phyloP scores from a whole-genome alignment of 2,113 vertebrate genomes.

The Ondatra zibethicus region DNA sequence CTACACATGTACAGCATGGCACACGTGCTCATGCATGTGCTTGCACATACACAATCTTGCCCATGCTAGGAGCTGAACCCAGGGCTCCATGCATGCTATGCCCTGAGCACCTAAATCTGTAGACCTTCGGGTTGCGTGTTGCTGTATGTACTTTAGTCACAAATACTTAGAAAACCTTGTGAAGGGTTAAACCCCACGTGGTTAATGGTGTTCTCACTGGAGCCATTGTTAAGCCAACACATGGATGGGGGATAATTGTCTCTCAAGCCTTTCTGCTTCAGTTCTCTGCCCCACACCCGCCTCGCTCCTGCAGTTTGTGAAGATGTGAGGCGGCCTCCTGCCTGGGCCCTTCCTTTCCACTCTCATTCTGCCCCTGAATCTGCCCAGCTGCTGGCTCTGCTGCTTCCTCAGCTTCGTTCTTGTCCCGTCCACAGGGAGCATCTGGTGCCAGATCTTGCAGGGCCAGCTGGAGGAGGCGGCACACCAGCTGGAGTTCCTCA shows the following conservation, averaged over 20 bases:
- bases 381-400: neutral
- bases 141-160: neutral
- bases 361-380: neutral
- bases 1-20: neutral
- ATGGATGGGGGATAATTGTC: neutral
- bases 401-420: neutral
- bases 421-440: constrained; percentile 77
- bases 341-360: neutral
- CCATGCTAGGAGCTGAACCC: neutral
- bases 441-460: constrained; percentile 86
- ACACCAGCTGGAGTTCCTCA: constrained; percentile 87
- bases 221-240: neutral
- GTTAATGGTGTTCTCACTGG: neutral
- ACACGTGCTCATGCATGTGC: neutral
- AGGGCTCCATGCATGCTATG: neutral
- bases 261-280: neutral
- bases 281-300: neutral
- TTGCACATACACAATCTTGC: neutral
- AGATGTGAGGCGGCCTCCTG: too few species aligned
- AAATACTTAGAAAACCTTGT: neutral
- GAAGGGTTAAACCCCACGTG: neutral
- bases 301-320: neutral
- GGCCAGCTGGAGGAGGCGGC: constrained; percentile 86
- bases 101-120: neutral
- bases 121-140: neutral